Evolutionary conservation across 2,888 invertebrate genomes (phyloP), one percentile per base, ranked within the genome.

Genomic region (Callyntrura sp.): DNA sequence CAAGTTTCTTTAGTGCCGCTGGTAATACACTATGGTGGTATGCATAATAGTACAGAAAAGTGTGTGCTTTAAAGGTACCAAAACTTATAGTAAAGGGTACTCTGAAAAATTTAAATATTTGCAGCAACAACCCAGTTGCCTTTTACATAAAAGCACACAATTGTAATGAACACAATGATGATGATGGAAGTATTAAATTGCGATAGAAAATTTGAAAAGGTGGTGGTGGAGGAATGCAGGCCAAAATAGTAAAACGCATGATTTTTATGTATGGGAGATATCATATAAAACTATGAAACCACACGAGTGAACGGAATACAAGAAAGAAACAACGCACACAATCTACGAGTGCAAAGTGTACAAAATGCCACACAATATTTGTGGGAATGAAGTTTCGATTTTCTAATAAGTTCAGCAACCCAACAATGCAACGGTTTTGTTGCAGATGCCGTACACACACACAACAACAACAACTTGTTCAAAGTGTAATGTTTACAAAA

Each of bases 331-430:
- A 5, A 51, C 9, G n/a, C 51, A 51, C 51, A 51, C 51, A n/a
- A n/a, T 14, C 35, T 35, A 35, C 35, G n/a, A n/a, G n/a, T n/a
- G n/a, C n/a, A n/a, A n/a, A n/a, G n/a, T 35, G 3, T 51, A 51
- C 51, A 3, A 3, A 68, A 14, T 68, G 68, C 35, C 28, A 35
- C 28, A 35, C 35, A 8, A 68, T 35, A 68, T 62, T 79, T 79
- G 81, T 81, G 81, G 57, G 83, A 83, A 83, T 8, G 65, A n/a
- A 68, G 35, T 35, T 35, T 35, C 35, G 28, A 82, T 25, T 68
- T 83, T 81, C 25, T 83, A 28, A 51, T 83, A 68, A 68, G 83
- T 83, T 83, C 65, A 83, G 83, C 83, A 83, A 83, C 83, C 83
- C 48, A 73, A 48, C 28, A 14, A 35, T 68, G 6, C 12, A 51